Evolutionary conservation across 2,797 vertebrate genomes (phyloP).

Genomic region (Catamblyrhynchus diadema): DNA sequence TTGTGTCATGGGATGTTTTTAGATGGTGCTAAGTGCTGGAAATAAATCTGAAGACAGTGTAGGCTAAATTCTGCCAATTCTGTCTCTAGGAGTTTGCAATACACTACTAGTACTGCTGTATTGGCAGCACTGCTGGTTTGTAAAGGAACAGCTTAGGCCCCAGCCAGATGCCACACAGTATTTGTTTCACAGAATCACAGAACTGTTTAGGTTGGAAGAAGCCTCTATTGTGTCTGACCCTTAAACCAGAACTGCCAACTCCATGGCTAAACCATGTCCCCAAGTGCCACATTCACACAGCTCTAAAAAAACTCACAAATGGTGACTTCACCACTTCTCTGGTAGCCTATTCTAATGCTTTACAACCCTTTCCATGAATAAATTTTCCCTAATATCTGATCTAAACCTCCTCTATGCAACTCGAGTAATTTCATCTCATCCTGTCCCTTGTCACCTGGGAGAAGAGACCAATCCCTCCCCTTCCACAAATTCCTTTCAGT

Average conservation of each 20-base stretch:
- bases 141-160: neutral
- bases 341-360: neutral
- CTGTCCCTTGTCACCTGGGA: neutral
- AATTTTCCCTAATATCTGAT: neutral
- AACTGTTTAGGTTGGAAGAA: neutral
- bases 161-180: neutral
- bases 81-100: neutral
- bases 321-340: neutral
- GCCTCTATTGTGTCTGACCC: accelerated
- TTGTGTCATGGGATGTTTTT: neutral
- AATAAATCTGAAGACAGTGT: neutral
- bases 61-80: neutral
- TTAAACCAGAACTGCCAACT: neutral
- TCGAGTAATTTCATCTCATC: neutral
- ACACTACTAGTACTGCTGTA: neutral
- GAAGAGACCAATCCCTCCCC: neutral
- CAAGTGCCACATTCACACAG: neutral
- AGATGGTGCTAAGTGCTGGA: neutral
- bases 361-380: neutral
- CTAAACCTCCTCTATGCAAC: neutral
- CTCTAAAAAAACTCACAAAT: neutral
- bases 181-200: neutral
- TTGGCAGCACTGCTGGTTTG: neutral
- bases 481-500: neutral
- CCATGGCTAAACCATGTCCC: neutral